Base-by-base conservation (phyloP, 2,113 vertebrate genomes). In the Leucopsar rothschildi region DNA sequence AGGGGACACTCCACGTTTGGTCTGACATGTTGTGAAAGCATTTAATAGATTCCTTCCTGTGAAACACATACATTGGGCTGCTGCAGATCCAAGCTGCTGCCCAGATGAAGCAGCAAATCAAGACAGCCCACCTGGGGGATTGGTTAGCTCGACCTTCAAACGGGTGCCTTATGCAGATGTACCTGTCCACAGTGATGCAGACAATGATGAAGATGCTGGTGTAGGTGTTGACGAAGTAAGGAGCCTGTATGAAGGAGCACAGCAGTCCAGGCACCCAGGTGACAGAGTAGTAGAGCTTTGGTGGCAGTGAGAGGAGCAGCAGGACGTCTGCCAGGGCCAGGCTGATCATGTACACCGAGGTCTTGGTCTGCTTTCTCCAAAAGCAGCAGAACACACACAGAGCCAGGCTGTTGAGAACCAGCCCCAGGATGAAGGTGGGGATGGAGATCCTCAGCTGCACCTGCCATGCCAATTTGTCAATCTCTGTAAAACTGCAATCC, bases 331-430 rank as follows among this genome's bases (percentile, higher is more conserved):
- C 98, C 57, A 99, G 40, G 0, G 98, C 98, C 57, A 99, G 96
- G 82, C 97, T 99, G 92, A 98, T 98, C 98, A 99, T 99, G 96
- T 98, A 99, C 94, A 99, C 98, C 0, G 97, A 98, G 18, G 98
- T 98, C 94, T 98, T 98, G 0, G 95, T 98, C 82, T 98, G 98
- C 95, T 98, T 98, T 50, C 89, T 98, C 86, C 99, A 97, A 69
- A 97, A 91, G 78, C 82, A 3, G 44, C 98, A 98, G 93, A 99
- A 99, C 56, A 98, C 93, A 0, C 10, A 25, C 80, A 99, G 97
- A 11, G 99, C 99, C 9, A 90, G 35, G 15, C 69, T 5, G 12
- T 99, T 99, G 47, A 99, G 97, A 28, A 97, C 1, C 15, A 99
- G 63, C 35, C 99, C 99, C 0, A 98, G 15, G 56, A 98, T 25